Evolutionary conservation across 2,888 invertebrate species (phyloP).

Genomic region (Celastrina argiolus): DNA sequence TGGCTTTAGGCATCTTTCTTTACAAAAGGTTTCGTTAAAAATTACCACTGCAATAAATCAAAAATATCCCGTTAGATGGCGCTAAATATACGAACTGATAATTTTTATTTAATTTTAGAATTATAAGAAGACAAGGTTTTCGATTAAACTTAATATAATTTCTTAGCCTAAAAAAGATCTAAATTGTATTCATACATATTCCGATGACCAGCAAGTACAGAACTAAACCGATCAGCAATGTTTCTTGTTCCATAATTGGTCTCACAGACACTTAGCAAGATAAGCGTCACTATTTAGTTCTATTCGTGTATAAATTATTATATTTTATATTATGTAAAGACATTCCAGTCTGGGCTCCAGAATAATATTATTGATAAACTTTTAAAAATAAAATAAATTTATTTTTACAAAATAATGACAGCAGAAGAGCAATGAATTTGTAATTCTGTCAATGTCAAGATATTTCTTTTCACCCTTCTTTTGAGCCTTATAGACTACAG

Average conservation of each 20-base stretch:
- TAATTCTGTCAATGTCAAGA: constrained; percentile 20
- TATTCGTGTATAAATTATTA: too few relatives aligned
- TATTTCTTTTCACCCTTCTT: neutral
- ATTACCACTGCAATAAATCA: constrained; percentile 47
- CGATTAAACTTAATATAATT: neutral
- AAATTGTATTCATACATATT: constrained; percentile 44
- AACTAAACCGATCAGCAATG: constrained; percentile 46
- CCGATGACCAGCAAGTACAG: constrained; percentile 52
- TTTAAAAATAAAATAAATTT: neutral
- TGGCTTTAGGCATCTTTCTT: constrained; percentile 48
- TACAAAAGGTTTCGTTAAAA: constrained; percentile 60
- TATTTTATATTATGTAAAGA: too few relatives aligned
- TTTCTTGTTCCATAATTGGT: constrained; percentile 48
- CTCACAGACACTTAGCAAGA: neutral
- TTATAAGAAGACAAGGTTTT: neutral
- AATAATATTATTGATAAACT: too few relatives aligned
- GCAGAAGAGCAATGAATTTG: neutral
- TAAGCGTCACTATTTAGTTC: too few relatives aligned
- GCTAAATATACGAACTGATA: neutral
- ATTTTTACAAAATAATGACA: neutral
- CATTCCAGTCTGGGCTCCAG: too few relatives aligned
- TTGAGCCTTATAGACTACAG: too few relatives aligned
- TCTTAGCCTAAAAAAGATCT: neutral
- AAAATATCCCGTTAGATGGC: constrained; percentile 32
- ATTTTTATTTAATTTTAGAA: too few relatives aligned